phyloP scores from a whole-genome alignment of 2,797 vertebrate genomes.

The Parotocinclus haroldoi region DNA sequence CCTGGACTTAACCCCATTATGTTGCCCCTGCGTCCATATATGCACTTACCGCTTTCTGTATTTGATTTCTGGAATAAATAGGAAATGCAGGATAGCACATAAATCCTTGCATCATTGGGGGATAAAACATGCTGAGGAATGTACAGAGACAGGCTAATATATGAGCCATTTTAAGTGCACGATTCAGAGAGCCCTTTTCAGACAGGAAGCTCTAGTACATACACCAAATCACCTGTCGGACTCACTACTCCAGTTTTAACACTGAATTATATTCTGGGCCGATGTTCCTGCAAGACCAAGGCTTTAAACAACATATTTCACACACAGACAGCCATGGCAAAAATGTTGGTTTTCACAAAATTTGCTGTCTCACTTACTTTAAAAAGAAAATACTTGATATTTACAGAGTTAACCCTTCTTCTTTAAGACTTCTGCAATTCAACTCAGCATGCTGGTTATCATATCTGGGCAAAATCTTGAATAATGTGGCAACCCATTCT shows the following conservation, averaged over 20 bases:
- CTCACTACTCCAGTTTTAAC: neutral
- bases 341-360: too few relatives aligned
- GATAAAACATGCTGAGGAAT: conserved; percentile 67
- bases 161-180: conserved; percentile 22
- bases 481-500: too few relatives aligned
- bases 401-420: too few relatives aligned
- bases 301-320: neutral
- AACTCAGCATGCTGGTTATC: too few relatives aligned
- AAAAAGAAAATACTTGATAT: too few relatives aligned
- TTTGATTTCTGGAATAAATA: conserved; percentile 67
- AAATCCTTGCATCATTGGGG: conserved; percentile 60
- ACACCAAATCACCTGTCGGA: conserved; percentile 24
- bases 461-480: too few relatives aligned
- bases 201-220: conserved; percentile 22
- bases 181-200: conserved; percentile 14
- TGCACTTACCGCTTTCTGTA: conserved; percentile 43
- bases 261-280: neutral
- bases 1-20: too few relatives aligned
- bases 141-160: conserved; percentile 56
- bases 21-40: too few relatives aligned
- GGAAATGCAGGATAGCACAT: conserved; percentile 63
- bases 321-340: too few relatives aligned
- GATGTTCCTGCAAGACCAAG: conserved; percentile 10
- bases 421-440: too few relatives aligned
- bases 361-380: too few relatives aligned